A percentile compares a stretch with the other conserved stretches of the same genome.
Conservation (phyloP, 2,113 vertebrate species). For the Crocuta crocuta region DNA sequence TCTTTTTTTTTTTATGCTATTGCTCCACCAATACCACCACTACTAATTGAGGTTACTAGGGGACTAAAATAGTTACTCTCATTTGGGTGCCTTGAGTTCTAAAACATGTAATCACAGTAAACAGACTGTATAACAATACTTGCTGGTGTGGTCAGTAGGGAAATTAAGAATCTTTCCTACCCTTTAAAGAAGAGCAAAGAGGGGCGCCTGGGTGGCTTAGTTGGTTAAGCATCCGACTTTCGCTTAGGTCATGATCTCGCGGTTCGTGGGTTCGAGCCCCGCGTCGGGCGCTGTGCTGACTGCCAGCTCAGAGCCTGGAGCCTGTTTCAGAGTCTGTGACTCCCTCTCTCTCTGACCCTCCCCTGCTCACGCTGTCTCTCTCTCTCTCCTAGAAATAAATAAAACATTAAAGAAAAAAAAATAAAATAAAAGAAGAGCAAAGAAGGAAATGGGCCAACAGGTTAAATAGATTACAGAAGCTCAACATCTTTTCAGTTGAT, state of each 20-base stretch:
- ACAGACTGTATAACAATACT: background rate
- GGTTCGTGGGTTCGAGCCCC: too few species aligned
- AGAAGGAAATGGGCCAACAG: background rate
- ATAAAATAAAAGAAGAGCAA: background rate
- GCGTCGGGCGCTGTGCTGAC: too few species aligned
- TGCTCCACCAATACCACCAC: background rate
- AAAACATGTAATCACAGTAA: background rate
- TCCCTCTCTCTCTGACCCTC: too few species aligned
- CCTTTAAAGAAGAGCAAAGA: background rate
- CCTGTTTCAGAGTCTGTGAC: too few species aligned
- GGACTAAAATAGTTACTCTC: background rate
- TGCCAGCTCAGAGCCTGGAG: too few species aligned
- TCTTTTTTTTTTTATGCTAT: background rate
- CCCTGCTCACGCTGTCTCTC: too few species aligned
- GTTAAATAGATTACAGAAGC: background rate
- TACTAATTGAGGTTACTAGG: background rate
- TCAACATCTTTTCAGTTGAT: background rate
- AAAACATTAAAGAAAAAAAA: too few species aligned
- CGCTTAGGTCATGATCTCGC: too few species aligned
- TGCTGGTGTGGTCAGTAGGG: background rate
- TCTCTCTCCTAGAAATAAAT: too few species aligned
- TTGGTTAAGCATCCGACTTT: too few species aligned
- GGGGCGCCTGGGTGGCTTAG: too few species aligned
- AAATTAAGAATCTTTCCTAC: background rate
- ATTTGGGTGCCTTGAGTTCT: background rate